Conservation (phyloP, 2,113 vertebrate species). For the Ailuropoda melanoleuca region DNA sequence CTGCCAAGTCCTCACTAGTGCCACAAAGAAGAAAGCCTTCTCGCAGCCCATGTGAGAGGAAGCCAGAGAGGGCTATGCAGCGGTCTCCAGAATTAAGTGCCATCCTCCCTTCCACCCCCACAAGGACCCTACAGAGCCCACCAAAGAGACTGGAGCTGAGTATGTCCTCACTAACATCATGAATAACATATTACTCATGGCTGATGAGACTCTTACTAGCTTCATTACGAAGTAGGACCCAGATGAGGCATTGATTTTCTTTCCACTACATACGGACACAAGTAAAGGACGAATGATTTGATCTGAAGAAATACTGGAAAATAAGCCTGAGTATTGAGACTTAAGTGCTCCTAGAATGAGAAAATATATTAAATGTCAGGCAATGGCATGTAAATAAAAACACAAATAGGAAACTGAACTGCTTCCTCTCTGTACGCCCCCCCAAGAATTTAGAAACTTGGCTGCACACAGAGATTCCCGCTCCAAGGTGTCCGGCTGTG, state of each 20-base stretch:
- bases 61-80: not conserved
- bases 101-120: not conserved
- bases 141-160: not conserved
- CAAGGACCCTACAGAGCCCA: not conserved
- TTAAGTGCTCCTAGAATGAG: not conserved
- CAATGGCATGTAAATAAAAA: conserved; percentile 25
- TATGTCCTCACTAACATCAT: not conserved
- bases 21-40: not conserved
- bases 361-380: not conserved
- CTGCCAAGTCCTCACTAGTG: not conserved
- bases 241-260: not conserved
- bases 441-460: not conserved
- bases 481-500: not conserved
- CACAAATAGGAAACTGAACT: not conserved
- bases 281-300: not conserved
- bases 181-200: not conserved
- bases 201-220: not conserved
- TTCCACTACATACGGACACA: not conserved
- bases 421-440: not conserved
- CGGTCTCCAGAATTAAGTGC: not conserved
- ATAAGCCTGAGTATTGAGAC: not conserved
- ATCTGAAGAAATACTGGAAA: conserved; percentile 30
- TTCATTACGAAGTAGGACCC: not conserved
- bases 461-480: not conserved
- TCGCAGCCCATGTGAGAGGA: not conserved